A percentile compares a stretch with the other conserved stretches of the same genome.
Conservation (phyloP, 2,888 invertebrate genomes). For the Melanotus villosus region DNA sequence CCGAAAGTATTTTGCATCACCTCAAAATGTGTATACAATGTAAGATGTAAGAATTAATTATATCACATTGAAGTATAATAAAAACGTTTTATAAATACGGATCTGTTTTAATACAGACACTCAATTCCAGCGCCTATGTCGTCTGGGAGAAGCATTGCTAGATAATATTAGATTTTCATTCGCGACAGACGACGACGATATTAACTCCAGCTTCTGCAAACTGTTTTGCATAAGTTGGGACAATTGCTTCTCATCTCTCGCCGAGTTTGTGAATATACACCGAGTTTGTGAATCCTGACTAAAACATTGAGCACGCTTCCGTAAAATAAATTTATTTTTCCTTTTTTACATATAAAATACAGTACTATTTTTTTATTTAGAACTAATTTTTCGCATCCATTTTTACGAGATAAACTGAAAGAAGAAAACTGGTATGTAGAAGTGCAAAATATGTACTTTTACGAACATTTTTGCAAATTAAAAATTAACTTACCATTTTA, state of each 20-base stretch:
- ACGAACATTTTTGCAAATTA: too few species aligned
- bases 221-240: constrained; percentile 37
- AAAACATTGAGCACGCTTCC: constrained; percentile 11
- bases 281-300: constrained; percentile 11
- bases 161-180: constrained; percentile 33
- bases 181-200: constrained; percentile 32
- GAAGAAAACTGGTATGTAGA: not conserved
- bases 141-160: constrained; percentile 25
- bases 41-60: too few species aligned
- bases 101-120: constrained; percentile 3
- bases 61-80: too few species aligned
- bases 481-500: too few species aligned
- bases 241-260: constrained; percentile 29
- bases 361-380: constrained; percentile 7
- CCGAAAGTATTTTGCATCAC: too few species aligned
- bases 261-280: constrained; percentile 5
- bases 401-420: not conserved
- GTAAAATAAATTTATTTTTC: constrained; percentile 28
- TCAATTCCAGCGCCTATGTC: constrained; percentile 13
- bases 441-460: too few species aligned
- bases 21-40: too few species aligned
- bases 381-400: not conserved
- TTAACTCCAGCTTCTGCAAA: constrained; percentile 29
- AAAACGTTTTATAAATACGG: not conserved
- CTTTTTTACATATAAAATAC: constrained; percentile 6